These are phyloP conservation scores for Myiozetetes cayanensis DNA, from an alignment of 2,113 vertebrate genomes.

Conservation along the genomic window DNA sequence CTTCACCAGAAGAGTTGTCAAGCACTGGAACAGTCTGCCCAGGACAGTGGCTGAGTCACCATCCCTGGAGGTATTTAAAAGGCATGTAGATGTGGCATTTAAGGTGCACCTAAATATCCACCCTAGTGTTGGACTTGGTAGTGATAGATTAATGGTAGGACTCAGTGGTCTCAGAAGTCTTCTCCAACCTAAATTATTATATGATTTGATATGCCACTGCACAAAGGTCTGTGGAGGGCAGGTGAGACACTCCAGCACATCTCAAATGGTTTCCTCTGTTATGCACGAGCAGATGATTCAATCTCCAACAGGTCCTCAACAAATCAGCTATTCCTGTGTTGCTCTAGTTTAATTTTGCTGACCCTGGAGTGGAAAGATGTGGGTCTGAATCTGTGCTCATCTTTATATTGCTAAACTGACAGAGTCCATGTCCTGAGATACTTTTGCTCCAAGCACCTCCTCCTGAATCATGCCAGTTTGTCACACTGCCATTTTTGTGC, in stretches of 20 bases:
- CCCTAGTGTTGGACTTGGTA: neutral
- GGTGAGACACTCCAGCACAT: neutral
- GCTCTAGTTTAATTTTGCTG: neutral
- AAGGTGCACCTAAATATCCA: neutral
- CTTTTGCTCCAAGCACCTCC: neutral
- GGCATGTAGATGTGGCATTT: neutral
- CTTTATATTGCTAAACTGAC: neutral
- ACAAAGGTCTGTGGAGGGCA: neutral
- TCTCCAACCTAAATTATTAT: neutral
- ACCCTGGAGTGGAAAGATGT: neutral
- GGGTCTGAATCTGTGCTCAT: neutral
- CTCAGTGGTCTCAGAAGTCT: neutral
- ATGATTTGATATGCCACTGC: neutral
- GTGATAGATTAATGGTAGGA: too few relatives aligned
- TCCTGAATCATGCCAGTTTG: neutral
- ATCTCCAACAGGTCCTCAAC: neutral
- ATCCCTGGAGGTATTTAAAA: neutral
- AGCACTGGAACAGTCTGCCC: neutral
- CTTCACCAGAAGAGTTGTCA: neutral
- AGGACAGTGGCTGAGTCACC: neutral
- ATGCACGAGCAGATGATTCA: neutral
- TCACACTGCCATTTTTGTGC: neutral
- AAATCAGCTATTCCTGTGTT: neutral
- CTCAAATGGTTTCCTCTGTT: neutral
- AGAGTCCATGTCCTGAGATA: neutral